Evolutionary conservation across 2,888 invertebrate species (phyloP), one percentile per base, ranked within the genome.

Genomic region (Conus canariensis): DNA sequence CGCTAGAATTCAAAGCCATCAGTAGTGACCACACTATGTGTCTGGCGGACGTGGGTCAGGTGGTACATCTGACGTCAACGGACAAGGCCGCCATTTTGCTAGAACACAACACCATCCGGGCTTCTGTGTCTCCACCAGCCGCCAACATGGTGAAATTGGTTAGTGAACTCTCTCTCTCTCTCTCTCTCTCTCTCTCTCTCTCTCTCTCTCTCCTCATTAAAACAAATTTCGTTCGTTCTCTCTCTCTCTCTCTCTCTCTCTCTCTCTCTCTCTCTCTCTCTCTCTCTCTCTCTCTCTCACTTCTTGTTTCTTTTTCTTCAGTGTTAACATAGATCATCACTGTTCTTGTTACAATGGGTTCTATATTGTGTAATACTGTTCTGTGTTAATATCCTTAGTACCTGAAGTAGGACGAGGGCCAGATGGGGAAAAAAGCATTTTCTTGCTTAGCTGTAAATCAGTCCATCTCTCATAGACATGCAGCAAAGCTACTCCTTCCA

Each of bases 31-130:
- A 59, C 64, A 59, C 60, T 16, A 9, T 85, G 25, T 74, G 58
- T 58, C 67, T 64, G 25, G 9, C 10, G 80, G 87, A 89, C 58
- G 89, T 89, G 30, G 90, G 90, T 1, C 74, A 67, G 30, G 56
- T 87, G 22, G 67, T 83, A 3, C 80, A 67, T 22, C 80, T 67
- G 60, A 89, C 89, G 25, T 45, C 83, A 16, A 56, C 87, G 56
- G 70, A 90, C 56, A 80, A 86, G 25, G 59, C 6, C 7, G 56
- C 82, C 16, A n/a, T n/a, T 16, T 14, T 82, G 56, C 16, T 16
- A 14, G 82, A 82, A 19, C 82, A 82, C 82, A 82, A 82, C 82
- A 16, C 8, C 56, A 45, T 82, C 56, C 82, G 82, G 56, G 82
- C 82, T 16, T 14, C 56, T 45, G 82, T 82, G 22, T 45, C 82